Base-by-base conservation (phyloP, 2,113 vertebrate species). In the Xenotilapia leptura region DNA sequence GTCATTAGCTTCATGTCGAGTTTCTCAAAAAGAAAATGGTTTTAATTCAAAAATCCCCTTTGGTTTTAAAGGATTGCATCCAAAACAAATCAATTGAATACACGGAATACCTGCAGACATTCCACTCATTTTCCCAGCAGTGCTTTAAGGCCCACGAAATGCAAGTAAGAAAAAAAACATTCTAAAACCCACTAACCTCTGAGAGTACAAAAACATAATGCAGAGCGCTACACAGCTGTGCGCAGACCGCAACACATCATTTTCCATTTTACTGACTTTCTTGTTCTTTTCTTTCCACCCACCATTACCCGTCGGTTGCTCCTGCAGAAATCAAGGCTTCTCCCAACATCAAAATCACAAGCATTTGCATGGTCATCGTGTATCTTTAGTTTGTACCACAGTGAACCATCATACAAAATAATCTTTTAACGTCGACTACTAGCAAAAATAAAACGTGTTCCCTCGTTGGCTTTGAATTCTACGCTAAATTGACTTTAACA, bases 391-490 rank as follows among this genome's bases (percentile, higher is more conserved):
- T 86, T 84, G 42, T 80, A 89, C 51, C 86, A 88, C 82, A 83
- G 86, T 45, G 54, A 83, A 85, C 81, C 82, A 17, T 88, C 42
- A 49, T 88, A 91, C 79, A 89, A 90, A 90, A 84, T 14, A 84
- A 89, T 9, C 13, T 58, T 55, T 82, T 26, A 56, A 85, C 7
- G 33, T 45, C 2, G 26, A 89, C 79, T 15, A 83, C 90, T 89
- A 92, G 82, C 85, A 94, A 94, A 93, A 94, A 93, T 90, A 92
- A 95, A 89, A 86, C 2, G 88, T 87, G 82, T 84, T 86, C 87
- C 86, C 88, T 90, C 23, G 4, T 88, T 87, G 58, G 19, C 58
- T 80, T 85, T 81, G 31, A 55, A 51, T 45, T 89, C 86, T 93
- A 92, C 26, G 5, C 65, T 90, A 73, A 80, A 92, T 73, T 65